Conservation (phyloP, 2,888 invertebrate species). For the Drosophila yooni region DNA sequence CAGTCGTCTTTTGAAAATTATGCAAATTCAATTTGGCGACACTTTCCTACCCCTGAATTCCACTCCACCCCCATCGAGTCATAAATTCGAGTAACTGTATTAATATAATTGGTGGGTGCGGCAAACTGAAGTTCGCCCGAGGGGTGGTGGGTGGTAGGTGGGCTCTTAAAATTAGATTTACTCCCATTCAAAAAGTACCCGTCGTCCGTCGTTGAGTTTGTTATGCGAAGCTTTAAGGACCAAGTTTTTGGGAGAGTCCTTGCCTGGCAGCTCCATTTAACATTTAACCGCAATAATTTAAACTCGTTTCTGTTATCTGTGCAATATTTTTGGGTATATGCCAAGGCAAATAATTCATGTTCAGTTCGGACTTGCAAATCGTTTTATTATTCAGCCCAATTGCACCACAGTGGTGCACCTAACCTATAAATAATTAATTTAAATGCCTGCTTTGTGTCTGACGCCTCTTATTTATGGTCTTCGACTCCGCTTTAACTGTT, state of each 20-base stretch:
- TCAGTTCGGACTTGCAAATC: slow-evolving; percentile 71
- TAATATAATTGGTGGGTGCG: slow-evolving; percentile 74
- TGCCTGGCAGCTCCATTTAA: slow-evolving; percentile 50
- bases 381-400: slow-evolving; percentile 73
- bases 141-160: slow-evolving; percentile 11
- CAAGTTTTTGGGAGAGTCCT: slow-evolving; percentile 1
- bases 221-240: slow-evolving; percentile 25
- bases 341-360: slow-evolving; percentile 65
- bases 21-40: slow-evolving; percentile 81
- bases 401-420: slow-evolving; percentile 57
- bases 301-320: slow-evolving; percentile 62
- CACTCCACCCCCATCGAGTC: slow-evolving; percentile 36
- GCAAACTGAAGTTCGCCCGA: slow-evolving; percentile 6
- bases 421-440: slow-evolving; percentile 76
- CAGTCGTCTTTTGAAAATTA: slow-evolving; percentile 76
- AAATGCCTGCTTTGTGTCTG: slow-evolving; percentile 60
- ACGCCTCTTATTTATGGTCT: slow-evolving; percentile 58
- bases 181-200: slow-evolving; percentile 38
- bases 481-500: slow-evolving; percentile 52
- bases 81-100: slow-evolving; percentile 81
- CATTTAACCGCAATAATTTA: slow-evolving; percentile 68
- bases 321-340: slow-evolving; percentile 24
- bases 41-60: slow-evolving; percentile 41
- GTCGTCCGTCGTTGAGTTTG: background rate
- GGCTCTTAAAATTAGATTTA: slow-evolving; percentile 76